Base-by-base conservation (phyloP, 2,113 vertebrate species). In the Perca flavescens region DNA sequence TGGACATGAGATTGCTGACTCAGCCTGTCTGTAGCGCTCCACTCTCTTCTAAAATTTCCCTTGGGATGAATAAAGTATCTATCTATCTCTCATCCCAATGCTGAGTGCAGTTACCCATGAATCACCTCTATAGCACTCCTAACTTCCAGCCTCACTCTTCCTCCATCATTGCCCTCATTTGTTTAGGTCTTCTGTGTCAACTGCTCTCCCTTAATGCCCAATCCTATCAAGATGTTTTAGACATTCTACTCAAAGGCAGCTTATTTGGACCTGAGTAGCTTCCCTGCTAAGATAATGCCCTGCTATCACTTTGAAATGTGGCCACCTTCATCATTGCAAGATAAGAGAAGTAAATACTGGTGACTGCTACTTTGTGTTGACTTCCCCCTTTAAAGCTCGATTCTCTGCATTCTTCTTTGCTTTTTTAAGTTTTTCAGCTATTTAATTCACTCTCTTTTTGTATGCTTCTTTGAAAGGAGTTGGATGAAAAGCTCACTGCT, bases 61-160 rank as follows among this genome's bases (percentile, higher is more conserved):
- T 28, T 2, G 28, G 28, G 28, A 28, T 28, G 28, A 28, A 28
- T 28, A 28, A 28, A 28, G 28, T 28, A 28, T 28, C 28, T 28
- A 28, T 28, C 28, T 28, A 28, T 28, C 2, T 28, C 28, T 56
- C 25, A 67, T 15, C 47, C 19, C 57, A 52, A 5, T 6, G 15
- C 53, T 34, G 25, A 63, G 56, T 36, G 46, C 80, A 49, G 22
- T 63, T 47, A 49, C 49, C 56, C 57, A 54, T 77, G 46, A 80
- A 40, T 81, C 49, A 54, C 61, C 67, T 80, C 47, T 17, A 16
- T 22, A 71, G 14, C 14, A 54, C 54, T 52, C n/a, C 47, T 61
- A 12, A 62, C 79, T 50, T 52, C 31, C 43, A 47, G 49, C 49
- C 52, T 62, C 43, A 19, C 22, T 70, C 40, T 21, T 65, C 22